Percentiles rank a stretch among this genome's conserved stretches.
Conservation (phyloP, 2,797 vertebrate genomes). For the Pseudocheirus occidentalis region DNA sequence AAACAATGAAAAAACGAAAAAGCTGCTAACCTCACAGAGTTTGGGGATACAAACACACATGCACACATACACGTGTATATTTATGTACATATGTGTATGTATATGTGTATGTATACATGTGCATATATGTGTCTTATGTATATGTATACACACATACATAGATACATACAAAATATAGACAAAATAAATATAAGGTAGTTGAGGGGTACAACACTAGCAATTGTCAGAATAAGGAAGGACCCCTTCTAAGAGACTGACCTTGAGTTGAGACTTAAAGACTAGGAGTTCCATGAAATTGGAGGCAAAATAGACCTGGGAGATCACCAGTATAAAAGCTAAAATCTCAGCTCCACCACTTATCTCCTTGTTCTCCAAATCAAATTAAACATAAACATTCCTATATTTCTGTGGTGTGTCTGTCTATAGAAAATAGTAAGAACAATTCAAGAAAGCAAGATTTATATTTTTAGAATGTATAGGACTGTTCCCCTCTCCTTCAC, state of each 20-base stretch:
- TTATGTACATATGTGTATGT: too few species aligned
- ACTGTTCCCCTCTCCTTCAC: not conserved
- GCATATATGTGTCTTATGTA: too few species aligned
- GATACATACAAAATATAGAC: not conserved
- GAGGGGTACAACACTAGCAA: not conserved
- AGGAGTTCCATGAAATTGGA: not conserved
- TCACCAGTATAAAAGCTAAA: not conserved
- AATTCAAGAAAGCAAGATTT: not conserved
- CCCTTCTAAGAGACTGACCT: not conserved
- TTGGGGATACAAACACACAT: not conserved
- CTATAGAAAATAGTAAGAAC: not conserved
- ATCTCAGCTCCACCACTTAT: not conserved
- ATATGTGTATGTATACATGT: too few species aligned
- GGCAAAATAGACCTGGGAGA: not conserved
- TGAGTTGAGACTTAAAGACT: not conserved
- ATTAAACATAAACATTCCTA: not conserved
- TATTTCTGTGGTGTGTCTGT: not conserved
- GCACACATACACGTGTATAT: rapidly evolving
- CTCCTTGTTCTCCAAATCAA: not conserved
- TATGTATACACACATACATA: not conserved
- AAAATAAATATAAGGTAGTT: not conserved
- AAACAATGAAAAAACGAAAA: not conserved
- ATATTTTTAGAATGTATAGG: not conserved
- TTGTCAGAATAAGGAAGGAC: not conserved
- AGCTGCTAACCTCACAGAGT: not conserved